These are phyloP conservation scores for Heterodera schachtii DNA, from an alignment of 1,140 invertebrate species.

Conservation along the genomic window DNA sequence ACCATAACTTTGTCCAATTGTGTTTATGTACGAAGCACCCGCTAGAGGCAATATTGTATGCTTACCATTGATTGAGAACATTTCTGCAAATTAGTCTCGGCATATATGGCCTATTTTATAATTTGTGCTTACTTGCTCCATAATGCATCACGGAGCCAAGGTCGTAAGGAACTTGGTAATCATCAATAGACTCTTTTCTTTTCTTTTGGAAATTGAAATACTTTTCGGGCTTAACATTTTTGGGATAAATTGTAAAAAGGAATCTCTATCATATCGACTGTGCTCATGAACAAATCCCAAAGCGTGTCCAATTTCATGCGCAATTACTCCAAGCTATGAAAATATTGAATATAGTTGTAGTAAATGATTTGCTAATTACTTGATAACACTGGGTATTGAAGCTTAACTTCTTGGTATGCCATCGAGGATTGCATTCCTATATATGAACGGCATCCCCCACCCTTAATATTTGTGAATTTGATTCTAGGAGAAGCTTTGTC, in stretches of 20 bases:
- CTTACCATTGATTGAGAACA: too few relatives aligned
- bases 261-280: constrained; percentile 11
- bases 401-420: constrained; percentile 20
- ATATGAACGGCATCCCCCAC: constrained; percentile 12
- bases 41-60: not conserved
- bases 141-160: constrained; percentile 36
- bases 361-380: not conserved
- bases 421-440: too few relatives aligned
- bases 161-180: constrained; percentile 18
- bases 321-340: constrained; percentile 19
- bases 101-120: not conserved
- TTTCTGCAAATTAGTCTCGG: not conserved
- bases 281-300: constrained; percentile 32
- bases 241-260: not conserved
- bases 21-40: constrained; percentile 18
- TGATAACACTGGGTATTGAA: not conserved
- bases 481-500: constrained; percentile 47
- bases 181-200: not conserved
- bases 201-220: constrained; percentile 26
- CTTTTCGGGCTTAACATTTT: not conserved
- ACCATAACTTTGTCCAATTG: constrained; percentile 20
- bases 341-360: too few relatives aligned
- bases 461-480: constrained; percentile 51
- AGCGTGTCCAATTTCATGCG: constrained; percentile 36
- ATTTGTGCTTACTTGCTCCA: constrained; percentile 5